These are phyloP conservation scores for Babyrousa celebensis DNA, from an alignment of 2,797 vertebrate species.

Conservation along the genomic window DNA sequence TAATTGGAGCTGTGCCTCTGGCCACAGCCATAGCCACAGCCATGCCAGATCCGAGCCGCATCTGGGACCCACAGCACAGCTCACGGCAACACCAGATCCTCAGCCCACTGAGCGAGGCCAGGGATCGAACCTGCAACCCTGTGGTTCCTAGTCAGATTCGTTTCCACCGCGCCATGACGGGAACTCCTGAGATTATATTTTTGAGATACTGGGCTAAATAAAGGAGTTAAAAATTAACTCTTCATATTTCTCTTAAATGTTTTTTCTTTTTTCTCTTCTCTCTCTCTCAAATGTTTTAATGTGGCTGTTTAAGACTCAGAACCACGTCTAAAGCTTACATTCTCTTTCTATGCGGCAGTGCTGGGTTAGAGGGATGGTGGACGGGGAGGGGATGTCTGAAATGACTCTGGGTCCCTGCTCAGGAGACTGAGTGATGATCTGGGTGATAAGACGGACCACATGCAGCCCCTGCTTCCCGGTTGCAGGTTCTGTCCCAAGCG, in stretches of 20 bases:
- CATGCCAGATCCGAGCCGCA: no score
- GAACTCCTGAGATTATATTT: neutral
- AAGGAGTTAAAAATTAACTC: conserved; percentile 15
- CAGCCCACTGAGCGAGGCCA: no score
- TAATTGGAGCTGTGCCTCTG: no score
- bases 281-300: neutral
- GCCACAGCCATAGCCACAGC: no score
- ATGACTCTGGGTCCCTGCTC: neutral
- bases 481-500: neutral
- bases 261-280: neutral
- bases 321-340: neutral
- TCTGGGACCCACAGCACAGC: no score
- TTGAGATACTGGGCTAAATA: neutral
- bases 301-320: neutral
- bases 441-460: neutral
- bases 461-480: neutral
- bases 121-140: no score
- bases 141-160: no score
- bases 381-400: neutral
- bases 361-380: neutral
- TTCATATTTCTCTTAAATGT: neutral
- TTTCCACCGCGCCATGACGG: no score
- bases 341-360: neutral
- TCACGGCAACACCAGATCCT: no score
- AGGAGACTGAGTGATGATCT: neutral